Evolutionary conservation across 2,113 vertebrate species (phyloP).

Genomic region (Chaetorhynchus papuensis): DNA sequence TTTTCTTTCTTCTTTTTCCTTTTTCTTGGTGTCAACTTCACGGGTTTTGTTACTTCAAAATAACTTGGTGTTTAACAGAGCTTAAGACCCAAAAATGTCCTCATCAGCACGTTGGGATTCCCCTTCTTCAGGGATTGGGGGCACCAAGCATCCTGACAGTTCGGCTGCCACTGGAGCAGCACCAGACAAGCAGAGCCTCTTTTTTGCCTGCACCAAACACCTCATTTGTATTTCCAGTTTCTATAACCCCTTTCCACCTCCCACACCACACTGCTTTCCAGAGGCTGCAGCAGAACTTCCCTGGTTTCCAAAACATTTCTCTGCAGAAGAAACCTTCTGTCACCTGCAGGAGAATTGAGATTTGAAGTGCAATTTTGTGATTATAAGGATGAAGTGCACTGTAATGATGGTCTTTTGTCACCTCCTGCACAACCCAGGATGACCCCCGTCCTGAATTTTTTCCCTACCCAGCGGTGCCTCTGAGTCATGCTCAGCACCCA

Average conservation of each 20-base stretch:
- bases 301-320: not conserved
- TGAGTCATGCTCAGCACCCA: not conserved
- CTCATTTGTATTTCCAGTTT: not conserved
- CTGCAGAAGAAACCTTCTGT: not conserved
- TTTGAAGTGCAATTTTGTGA: not conserved
- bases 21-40: not conserved
- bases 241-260: not conserved
- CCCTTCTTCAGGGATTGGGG: not conserved
- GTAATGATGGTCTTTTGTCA: not conserved
- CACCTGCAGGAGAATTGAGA: not conserved
- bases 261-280: not conserved
- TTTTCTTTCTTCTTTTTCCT: not conserved
- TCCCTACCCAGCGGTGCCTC: not conserved
- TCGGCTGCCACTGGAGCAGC: not conserved
- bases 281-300: not conserved
- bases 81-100: not conserved
- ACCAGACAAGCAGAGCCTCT: not conserved
- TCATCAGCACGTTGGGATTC: not conserved
- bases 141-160: not conserved
- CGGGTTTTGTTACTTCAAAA: not conserved
- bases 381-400: not conserved
- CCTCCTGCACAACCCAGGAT: not conserved
- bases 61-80: not conserved
- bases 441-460: not conserved
- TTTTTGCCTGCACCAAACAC: not conserved